Percentiles rank a stretch among this genome's conserved stretches.
Conservation (phyloP, 2,797 vertebrate species). For the Austrolebias charrua region DNA sequence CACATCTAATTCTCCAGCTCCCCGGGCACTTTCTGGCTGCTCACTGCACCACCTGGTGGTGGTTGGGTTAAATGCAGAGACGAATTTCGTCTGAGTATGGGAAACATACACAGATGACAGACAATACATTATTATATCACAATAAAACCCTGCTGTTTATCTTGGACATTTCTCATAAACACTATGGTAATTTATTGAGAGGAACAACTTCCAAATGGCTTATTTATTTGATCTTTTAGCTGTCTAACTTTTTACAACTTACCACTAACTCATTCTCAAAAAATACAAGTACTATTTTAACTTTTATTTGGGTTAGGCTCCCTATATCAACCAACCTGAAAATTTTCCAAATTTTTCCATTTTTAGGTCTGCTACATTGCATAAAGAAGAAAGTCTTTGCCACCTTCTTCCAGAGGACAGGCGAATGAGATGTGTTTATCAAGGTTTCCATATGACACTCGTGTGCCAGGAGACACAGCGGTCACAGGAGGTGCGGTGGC, state of each 20-base stretch:
- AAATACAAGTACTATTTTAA: background rate
- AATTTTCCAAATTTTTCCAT: background rate
- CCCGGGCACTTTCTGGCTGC: too few species aligned
- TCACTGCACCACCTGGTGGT: too few species aligned
- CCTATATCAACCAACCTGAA: background rate
- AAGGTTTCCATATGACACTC: conserved; percentile 51
- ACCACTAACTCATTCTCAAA: background rate
- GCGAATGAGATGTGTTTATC: conserved; percentile 70
- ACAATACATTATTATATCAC: too few species aligned
- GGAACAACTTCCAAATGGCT: background rate
- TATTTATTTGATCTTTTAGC: background rate
- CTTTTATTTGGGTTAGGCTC: background rate
- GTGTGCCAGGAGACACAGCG: conserved; percentile 65
- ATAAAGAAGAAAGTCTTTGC: conserved; percentile 24
- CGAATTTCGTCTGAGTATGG: too few species aligned
- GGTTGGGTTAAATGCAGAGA: too few species aligned
- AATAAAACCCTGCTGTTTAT: background rate
- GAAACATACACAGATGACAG: too few species aligned
- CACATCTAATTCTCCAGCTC: too few species aligned
- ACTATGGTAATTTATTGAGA: background rate
- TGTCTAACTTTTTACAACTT: background rate
- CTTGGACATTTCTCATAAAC: background rate
- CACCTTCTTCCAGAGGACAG: conserved; percentile 58
- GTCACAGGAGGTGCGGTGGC: conserved; percentile 63
- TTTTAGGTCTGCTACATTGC: background rate